Evolutionary conservation across 2,888 invertebrate species (phyloP).

Genomic region (Netelia virgata): DNA sequence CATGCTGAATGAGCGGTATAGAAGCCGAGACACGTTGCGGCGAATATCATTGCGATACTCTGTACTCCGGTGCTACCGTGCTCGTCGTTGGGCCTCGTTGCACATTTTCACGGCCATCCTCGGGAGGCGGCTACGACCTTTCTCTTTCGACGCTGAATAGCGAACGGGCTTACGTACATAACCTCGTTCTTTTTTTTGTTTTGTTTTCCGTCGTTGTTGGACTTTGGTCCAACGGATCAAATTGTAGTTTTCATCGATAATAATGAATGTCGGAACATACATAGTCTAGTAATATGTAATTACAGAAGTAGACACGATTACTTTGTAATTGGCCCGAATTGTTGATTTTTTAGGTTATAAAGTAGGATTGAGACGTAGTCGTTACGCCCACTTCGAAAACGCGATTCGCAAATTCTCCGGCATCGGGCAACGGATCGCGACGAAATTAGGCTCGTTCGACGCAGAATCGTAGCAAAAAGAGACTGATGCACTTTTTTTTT

Average conservation of each 20-base stretch:
- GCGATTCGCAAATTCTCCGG: too few species aligned
- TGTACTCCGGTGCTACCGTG: constrained; percentile 31
- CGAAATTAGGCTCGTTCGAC: too few species aligned
- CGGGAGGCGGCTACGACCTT: constrained; percentile 22
- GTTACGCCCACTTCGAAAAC: too few species aligned
- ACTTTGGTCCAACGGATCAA: not conserved
- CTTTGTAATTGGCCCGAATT: too few species aligned
- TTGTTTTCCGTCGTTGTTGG: not conserved
- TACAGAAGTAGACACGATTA: too few species aligned
- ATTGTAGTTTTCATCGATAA: too few species aligned
- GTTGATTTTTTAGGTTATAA: too few species aligned
- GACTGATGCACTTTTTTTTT: too few species aligned
- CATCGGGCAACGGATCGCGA: too few species aligned
- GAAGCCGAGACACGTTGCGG: constrained; percentile 6
- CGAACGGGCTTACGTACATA: not conserved
- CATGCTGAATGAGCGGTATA: constrained; percentile 59
- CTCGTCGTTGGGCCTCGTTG: constrained; percentile 45
- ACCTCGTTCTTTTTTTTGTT: not conserved
- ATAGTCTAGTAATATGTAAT: too few species aligned
- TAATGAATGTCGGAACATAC: not conserved
- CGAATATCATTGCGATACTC: constrained; percentile 15
- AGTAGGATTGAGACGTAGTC: too few species aligned
- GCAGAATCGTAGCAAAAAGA: too few species aligned
- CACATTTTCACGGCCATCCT: constrained; percentile 54
- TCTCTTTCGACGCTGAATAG: constrained; percentile 26